phyloP scores from a whole-genome alignment of 2,797 vertebrate species.

The Muraenolepis orangiensis region DNA sequence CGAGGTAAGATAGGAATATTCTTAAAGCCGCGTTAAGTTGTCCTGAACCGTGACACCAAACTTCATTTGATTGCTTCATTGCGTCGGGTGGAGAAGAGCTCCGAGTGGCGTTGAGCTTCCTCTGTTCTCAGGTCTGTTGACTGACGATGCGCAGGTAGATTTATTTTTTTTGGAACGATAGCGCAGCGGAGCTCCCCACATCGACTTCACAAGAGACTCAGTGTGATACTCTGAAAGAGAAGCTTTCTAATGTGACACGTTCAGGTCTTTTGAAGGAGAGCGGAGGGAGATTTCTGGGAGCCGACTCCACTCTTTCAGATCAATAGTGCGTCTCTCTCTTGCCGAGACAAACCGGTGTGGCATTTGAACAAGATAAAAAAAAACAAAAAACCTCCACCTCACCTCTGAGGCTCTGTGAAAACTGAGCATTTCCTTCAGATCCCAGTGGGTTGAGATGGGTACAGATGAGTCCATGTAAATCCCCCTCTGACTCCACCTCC shows the following conservation, averaged over 20 bases:
- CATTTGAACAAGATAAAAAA: conserved; percentile 81
- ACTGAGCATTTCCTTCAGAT: conserved; percentile 67
- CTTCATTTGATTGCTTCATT: not conserved
- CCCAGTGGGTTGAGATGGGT: conserved; percentile 70
- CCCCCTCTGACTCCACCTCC: conserved; percentile 38
- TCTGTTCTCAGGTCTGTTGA: not conserved
- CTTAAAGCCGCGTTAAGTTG: not conserved
- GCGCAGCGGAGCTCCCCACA: not conserved
- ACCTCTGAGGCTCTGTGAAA: conserved; percentile 65
- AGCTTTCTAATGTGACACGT: conserved; percentile 61
- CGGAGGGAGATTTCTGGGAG: conserved; percentile 66
- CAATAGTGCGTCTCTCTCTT: conserved; percentile 75
- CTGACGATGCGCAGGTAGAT: not conserved
- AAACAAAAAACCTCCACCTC: conserved; percentile 63
- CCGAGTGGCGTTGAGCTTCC: not conserved
- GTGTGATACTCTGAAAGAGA: conserved; percentile 16
- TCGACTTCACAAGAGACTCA: not conserved
- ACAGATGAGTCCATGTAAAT: conserved; percentile 74
- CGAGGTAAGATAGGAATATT: not conserved
- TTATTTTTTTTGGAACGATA: not conserved
- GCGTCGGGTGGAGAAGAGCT: not conserved
- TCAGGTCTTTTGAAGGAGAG: conserved; percentile 67
- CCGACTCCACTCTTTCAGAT: conserved; percentile 74
- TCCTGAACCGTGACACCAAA: not conserved
- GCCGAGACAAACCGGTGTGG: conserved; percentile 72